Evolutionary conservation across 2,113 vertebrate genomes (phyloP), one percentile per base, ranked within the genome.

Genomic region (Sterna hirundo): DNA sequence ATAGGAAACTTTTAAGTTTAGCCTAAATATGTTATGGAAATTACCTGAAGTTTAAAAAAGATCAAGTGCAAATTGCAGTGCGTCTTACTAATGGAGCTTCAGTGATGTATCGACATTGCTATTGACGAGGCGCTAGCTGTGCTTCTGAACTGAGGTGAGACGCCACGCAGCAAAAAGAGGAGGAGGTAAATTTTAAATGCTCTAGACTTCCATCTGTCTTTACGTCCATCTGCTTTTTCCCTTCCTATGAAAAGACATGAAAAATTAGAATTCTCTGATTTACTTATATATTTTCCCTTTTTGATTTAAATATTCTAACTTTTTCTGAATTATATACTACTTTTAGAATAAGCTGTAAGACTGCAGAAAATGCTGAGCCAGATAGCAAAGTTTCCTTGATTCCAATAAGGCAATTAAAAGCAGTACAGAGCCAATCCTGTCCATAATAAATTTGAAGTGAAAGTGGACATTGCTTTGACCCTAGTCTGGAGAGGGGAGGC

Each of bases 51-150:
- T 75, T 81, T 47, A 76, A 81, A 47, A 6, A 52, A 36, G 55
- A 69, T 18, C 23, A n/a, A 70, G 10, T 40, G 25, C n/a, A 85
- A 74, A 23, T 58, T 13, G 46, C 14, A 46, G 14, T 32, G 17
- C 14, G 11, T 30, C 40, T 74, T 77, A 44, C 30, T 77, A n/a
- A 47, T 3, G 6, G 20, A 46, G 15, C 11, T 72, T 25, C 40
- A n/a, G 23, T 46, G 89, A 74, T 40, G 27, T 44, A 26, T 69
- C 18, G 27, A 7, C 0, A 1, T 15, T 60, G 52, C 20, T n/a
- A 27, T 0, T 0, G 0, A 52, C 19, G 36, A 7, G 2, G 44
- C 2, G 5, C 23, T 26, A 86, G 54, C 36, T 91, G 42, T 38
- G 12, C n/a, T 77, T 83, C 23, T 47, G 29, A 77, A 52, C 32